Conservation (phyloP, 2,888 invertebrate genomes). For the Orchesella flavescens region DNA sequence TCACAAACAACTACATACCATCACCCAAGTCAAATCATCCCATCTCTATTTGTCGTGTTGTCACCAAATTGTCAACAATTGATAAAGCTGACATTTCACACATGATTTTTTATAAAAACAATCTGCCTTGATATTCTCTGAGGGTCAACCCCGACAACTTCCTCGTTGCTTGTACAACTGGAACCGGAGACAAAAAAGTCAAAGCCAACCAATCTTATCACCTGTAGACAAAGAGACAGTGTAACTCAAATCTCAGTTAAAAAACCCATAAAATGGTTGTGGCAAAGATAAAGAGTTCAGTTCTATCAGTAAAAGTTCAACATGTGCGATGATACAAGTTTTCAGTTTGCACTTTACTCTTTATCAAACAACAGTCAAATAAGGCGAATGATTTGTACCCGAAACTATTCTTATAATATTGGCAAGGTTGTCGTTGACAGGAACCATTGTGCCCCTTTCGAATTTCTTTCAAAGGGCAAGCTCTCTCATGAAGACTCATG, state of each 20-base stretch:
- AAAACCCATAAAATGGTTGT: too few species aligned
- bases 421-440: neutral
- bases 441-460: too few species aligned
- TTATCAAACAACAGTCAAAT: too few species aligned
- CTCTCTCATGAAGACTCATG: too few species aligned
- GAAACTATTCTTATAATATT: neutral
- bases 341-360: neutral
- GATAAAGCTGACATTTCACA: neutral
- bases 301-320: conserved; percentile 1
- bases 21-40: neutral
- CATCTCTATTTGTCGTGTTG: neutral
- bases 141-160: conserved; percentile 4
- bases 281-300: neutral
- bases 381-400: neutral
- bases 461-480: too few species aligned
- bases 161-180: neutral
- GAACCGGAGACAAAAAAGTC: too few species aligned
- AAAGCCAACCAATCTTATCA: too few species aligned
- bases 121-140: conserved; percentile 12
- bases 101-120: neutral
- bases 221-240: too few species aligned
- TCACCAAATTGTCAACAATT: conserved; percentile 1
- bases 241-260: too few species aligned
- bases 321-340: conserved; percentile 9
- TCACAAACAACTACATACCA: neutral